These are phyloP conservation scores for Alitta virens DNA, from an alignment of 2,888 invertebrate genomes.

Conservation along the genomic window DNA sequence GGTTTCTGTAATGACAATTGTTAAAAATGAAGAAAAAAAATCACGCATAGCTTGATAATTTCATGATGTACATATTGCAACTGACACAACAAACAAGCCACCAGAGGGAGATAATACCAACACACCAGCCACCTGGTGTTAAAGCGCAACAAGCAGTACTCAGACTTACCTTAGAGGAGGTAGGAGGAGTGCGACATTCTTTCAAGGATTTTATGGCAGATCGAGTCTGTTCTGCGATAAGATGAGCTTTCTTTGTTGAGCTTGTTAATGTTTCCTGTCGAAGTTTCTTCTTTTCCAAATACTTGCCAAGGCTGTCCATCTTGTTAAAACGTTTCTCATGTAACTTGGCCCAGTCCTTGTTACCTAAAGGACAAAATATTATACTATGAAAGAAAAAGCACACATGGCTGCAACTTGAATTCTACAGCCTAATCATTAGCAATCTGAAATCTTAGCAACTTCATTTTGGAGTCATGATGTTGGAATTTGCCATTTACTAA, in stretches of 20 bases:
- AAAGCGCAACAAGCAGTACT: background rate
- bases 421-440: too few relatives aligned
- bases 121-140: background rate
- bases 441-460: too few relatives aligned
- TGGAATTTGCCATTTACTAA: too few relatives aligned
- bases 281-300: constrained; percentile 37
- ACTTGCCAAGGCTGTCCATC: constrained; percentile 49
- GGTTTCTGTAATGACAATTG: background rate
- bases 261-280: constrained; percentile 1
- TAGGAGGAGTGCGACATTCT: background rate
- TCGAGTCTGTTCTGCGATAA: constrained; percentile 12
- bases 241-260: constrained; percentile 11
- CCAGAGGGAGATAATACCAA: background rate
- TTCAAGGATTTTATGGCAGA: constrained; percentile 14
- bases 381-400: too few relatives aligned
- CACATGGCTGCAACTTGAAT: too few relatives aligned
- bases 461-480: too few relatives aligned
- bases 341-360: constrained; percentile 46
- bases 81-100: too few relatives aligned
- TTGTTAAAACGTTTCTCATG: constrained; percentile 45
- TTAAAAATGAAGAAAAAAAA: too few relatives aligned
- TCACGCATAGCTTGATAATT: too few relatives aligned
- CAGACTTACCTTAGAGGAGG: background rate
- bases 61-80: too few relatives aligned
- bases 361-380: constrained; percentile 10